phyloP scores from a whole-genome alignment of 2,888 invertebrate genomes.

The Tolmerus cingulatus region DNA sequence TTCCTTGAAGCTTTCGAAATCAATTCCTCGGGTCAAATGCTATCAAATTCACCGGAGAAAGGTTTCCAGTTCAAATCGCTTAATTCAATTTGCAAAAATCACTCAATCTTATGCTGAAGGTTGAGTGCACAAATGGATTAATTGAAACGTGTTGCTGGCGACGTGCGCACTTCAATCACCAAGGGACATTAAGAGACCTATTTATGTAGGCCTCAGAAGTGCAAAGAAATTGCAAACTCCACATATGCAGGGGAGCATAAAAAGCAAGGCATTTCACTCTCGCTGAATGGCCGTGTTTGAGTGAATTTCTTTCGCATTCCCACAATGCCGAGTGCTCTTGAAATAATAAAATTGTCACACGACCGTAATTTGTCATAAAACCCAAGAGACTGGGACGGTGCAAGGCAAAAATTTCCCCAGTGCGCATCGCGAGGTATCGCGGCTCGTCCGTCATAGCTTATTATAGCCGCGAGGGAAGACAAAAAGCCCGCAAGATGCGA shows the following conservation, averaged over 20 bases:
- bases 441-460: conserved; percentile 4
- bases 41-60: background rate
- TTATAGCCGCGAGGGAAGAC: background rate
- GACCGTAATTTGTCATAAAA: conserved; percentile 35
- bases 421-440: conserved; percentile 1
- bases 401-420: background rate
- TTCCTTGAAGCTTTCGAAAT: background rate
- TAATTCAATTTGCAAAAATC: background rate
- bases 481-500: conserved; percentile 9
- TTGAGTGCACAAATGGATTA: background rate
- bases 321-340: background rate
- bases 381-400: conserved; percentile 8
- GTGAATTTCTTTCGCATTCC: background rate
- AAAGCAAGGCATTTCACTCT: background rate
- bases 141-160: background rate
- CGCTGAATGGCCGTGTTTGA: background rate
- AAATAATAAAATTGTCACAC: conserved; percentile 36
- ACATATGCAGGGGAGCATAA: background rate
- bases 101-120: background rate
- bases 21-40: background rate
- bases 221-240: background rate
- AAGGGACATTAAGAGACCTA: background rate
- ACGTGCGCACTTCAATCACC: background rate
- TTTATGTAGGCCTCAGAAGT: background rate
- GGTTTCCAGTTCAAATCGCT: background rate